Evolutionary conservation across 2,888 invertebrate genomes (phyloP).

Genomic region (Dasysyrphus albostriatus): DNA sequence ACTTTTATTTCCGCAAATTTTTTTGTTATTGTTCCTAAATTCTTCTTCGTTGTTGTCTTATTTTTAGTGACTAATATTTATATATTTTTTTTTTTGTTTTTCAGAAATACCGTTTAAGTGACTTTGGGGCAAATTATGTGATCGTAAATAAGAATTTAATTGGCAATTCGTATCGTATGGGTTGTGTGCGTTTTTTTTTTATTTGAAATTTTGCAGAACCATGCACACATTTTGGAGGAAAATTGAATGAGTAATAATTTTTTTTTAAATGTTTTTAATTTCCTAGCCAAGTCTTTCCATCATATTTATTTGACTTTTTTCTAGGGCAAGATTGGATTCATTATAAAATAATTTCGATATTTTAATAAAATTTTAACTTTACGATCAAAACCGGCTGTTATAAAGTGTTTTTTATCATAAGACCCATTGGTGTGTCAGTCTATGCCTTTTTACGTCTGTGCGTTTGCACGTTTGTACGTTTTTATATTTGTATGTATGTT

Average conservation of each 20-base stretch:
- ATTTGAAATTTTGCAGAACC: neutral
- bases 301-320: neutral
- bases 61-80: neutral
- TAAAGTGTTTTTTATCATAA: no score
- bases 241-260: slow-evolving; percentile 12
- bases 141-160: slow-evolving; percentile 64
- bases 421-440: no score
- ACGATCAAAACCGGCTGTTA: no score
- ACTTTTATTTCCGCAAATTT: neutral
- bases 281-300: neutral
- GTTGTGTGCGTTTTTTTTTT: neutral
- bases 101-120: neutral
- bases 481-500: no score
- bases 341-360: no score
- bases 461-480: no score
- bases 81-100: neutral
- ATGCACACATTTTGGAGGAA: neutral
- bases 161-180: slow-evolving; percentile 51
- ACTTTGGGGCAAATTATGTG: slow-evolving; percentile 23
- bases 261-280: neutral
- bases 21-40: neutral
- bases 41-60: neutral
- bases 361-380: no score
- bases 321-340: no score
- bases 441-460: no score